Conservation (phyloP, 2,888 invertebrate genomes). For the Mythimna impura region DNA sequence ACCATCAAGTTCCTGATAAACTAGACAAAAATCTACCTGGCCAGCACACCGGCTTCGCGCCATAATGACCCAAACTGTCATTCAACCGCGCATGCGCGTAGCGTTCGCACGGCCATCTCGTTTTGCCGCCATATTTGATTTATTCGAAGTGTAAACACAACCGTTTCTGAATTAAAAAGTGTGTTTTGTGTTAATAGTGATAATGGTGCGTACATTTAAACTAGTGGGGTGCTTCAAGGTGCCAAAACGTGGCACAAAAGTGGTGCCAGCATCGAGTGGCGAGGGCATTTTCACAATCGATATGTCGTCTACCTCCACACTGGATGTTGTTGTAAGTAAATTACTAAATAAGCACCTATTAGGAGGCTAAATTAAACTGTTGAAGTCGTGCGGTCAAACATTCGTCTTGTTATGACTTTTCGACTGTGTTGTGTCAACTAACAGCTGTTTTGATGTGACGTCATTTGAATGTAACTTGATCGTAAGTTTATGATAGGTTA, state of each 20-base stretch:
- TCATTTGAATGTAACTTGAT: constrained; percentile 45
- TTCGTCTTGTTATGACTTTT: constrained; percentile 35
- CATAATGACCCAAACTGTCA: constrained; percentile 84
- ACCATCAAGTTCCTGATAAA: constrained; percentile 52
- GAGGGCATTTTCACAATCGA: constrained; percentile 84
- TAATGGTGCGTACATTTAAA: constrained; percentile 84
- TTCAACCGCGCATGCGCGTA: constrained; percentile 77
- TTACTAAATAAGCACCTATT: constrained; percentile 56
- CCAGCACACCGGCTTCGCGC: constrained; percentile 72
- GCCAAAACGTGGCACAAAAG: constrained; percentile 80
- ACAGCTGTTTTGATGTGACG: constrained; percentile 65
- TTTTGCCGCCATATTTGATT: constrained; percentile 63
- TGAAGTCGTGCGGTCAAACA: constrained; percentile 1
- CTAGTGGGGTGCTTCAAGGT: constrained; percentile 82
- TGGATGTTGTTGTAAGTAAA: constrained; percentile 84
- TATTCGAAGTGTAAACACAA: constrained; percentile 57
- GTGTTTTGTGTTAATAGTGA: constrained; percentile 55
- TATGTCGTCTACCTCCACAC: constrained; percentile 83
- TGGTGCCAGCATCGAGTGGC: constrained; percentile 78
- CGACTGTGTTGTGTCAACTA: constrained; percentile 42
- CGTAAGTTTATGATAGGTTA: constrained; percentile 21
- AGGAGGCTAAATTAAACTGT: constrained; percentile 32
- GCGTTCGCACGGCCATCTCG: constrained; percentile 78
- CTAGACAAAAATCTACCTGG: constrained; percentile 71
- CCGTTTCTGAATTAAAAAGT: constrained; percentile 64